These are phyloP conservation scores for Cheilosia urbana DNA, from an alignment of 2,888 invertebrate species.

Conservation along the genomic window DNA sequence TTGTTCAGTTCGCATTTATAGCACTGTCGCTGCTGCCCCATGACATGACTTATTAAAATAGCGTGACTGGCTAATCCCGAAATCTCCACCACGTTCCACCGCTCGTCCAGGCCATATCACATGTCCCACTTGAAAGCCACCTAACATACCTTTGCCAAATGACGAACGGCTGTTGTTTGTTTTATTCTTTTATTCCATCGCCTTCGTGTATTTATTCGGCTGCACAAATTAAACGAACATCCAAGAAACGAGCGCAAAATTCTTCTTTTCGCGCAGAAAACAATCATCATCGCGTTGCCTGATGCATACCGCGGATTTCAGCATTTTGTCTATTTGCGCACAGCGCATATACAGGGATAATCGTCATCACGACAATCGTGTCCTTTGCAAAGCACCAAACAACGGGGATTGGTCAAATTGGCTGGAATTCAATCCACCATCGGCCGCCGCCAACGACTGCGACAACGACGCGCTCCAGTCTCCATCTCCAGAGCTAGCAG, in stretches of 20 bases:
- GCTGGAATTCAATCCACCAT: slow-evolving; percentile 70
- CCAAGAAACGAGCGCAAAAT: slow-evolving; percentile 54
- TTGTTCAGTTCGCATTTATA: slow-evolving; percentile 52
- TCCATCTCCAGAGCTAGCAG: slow-evolving; percentile 6
- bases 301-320: slow-evolving; percentile 71
- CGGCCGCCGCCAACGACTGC: slow-evolving; percentile 22
- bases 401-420: slow-evolving; percentile 74
- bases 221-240: slow-evolving; percentile 66
- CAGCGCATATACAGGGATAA: slow-evolving; percentile 51
- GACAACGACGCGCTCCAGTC: slow-evolving; percentile 9
- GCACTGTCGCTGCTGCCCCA: slow-evolving; percentile 61
- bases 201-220: slow-evolving; percentile 56
- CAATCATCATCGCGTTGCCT: slow-evolving; percentile 58
- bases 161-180: slow-evolving; percentile 38
- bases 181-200: slow-evolving; percentile 2
- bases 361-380: slow-evolving; percentile 76
- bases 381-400: slow-evolving; percentile 59
- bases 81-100: slow-evolving; percentile 71
- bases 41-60: slow-evolving; percentile 75
- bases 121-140: slow-evolving; percentile 54
- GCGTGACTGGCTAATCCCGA: slow-evolving; percentile 71
- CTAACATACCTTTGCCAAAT: slow-evolving; percentile 52
- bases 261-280: slow-evolving; percentile 60
- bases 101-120: slow-evolving; percentile 65
- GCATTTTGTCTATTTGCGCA: slow-evolving; percentile 68